Percentiles rank a stretch among this genome's conserved stretches.
Conservation (phyloP, 2,797 vertebrate genomes). For the Remorina albescens region DNA sequence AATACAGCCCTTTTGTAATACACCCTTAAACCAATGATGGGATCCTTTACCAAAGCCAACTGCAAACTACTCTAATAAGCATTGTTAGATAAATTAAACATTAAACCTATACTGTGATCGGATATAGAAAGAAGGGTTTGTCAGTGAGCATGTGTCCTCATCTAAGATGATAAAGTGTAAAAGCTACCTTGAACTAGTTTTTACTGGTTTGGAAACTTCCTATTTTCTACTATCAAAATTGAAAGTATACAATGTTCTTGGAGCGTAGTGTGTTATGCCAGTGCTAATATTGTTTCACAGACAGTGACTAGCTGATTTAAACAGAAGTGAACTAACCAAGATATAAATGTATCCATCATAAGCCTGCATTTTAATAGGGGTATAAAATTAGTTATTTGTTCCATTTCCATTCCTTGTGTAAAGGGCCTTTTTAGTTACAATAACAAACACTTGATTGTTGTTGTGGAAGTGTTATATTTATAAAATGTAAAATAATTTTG, state of each 20-base stretch:
- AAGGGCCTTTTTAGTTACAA: not conserved
- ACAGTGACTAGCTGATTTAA: not conserved
- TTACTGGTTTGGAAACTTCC: not conserved
- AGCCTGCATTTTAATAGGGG: not conserved
- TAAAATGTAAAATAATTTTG: not conserved
- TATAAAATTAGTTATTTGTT: not conserved
- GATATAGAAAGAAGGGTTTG: not conserved
- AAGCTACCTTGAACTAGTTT: not conserved
- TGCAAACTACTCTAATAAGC: not conserved
- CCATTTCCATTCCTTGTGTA: not conserved
- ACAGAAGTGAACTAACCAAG: not conserved
- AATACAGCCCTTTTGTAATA: not conserved
- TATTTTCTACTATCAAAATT: not conserved
- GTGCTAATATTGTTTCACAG: not conserved
- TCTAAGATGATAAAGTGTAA: not conserved
- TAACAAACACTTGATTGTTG: too few relatives aligned
- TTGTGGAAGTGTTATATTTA: too few relatives aligned
- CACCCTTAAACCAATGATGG: not conserved
- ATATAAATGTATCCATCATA: not conserved
- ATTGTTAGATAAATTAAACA: constrained; percentile 1
- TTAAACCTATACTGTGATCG: not conserved
- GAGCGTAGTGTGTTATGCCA: constrained; percentile 1
- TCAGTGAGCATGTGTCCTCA: not conserved
- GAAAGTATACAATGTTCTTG: not conserved
- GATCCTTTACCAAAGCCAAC: not conserved